Base-by-base conservation (phyloP, 2,797 vertebrate genomes). In the Bovichtus variegatus region DNA sequence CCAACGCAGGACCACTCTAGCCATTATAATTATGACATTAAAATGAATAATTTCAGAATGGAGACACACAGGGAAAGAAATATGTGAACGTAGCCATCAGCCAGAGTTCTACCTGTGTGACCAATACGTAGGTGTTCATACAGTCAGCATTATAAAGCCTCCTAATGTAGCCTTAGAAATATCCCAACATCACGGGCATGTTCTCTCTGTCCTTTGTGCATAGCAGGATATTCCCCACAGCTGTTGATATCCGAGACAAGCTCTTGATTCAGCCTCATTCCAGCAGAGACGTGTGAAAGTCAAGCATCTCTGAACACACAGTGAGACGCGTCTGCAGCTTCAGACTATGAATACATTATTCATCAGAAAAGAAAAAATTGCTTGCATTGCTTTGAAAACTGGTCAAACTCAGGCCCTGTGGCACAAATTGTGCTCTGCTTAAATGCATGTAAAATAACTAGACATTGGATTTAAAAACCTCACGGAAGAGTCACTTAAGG, bases 201-300 rank as follows among this genome's bases (percentile, higher is more conserved):
- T 38, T 55, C 27, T 62, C 36, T 78, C 34, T 38, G n/a, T 50
- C 47, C 71, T 72, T 58, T 59, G 59, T 76, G 44, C 61, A 50
- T 43, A 67, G 74, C 60, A 69, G 78, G 55, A 87, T 84, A 71
- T 89, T 86, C 80, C 72, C 68, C 65, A 43, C 76, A 90, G 80
- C 83, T 79, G 78, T 21, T 76, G 73, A 89, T 89, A 87, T 84
- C 80, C 9, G 34, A 89, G 76, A 89, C 83, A 76, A 78, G 80
- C 85, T 86, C 78, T 84, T 73, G 77, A 88, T 90, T 92, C 85
- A 89, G 83, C 74, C 84, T 89, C 86, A 91, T 87, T 91, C 83
- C 90, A 90, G 87, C 91, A 88, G 85, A 85, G 84, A 90, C 6
- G 82, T 92, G 86, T 91, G 90, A 91, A 91, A 92, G 89, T 86